Conservation (phyloP, 2,888 invertebrate species). For the Oxycera nigricornis region DNA sequence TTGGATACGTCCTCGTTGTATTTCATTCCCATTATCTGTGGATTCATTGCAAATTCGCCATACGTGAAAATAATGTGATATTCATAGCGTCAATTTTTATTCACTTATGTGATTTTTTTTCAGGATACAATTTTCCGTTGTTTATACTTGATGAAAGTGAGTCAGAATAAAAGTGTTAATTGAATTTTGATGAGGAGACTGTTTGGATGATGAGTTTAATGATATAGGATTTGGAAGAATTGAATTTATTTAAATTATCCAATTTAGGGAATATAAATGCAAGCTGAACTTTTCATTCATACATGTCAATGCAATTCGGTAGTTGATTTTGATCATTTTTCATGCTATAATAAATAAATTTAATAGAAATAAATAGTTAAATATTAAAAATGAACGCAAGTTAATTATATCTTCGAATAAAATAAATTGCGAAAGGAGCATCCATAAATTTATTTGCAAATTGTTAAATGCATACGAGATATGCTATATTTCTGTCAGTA, state of each 20-base stretch:
- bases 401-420: too few relatives aligned
- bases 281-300: neutral
- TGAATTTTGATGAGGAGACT: conserved; percentile 12
- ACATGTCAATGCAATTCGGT: neutral
- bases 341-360: too few relatives aligned
- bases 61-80: conserved; percentile 40
- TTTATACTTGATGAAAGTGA: neutral
- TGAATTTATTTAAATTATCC: neutral
- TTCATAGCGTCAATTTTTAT: conserved; percentile 44
- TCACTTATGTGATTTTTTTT: conserved; percentile 29
- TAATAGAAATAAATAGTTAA: too few relatives aligned
- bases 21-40: conserved; percentile 13
- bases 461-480: too few relatives aligned
- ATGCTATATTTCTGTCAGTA: too few relatives aligned
- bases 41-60: conserved; percentile 30
- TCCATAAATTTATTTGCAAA: too few relatives aligned
- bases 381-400: too few relatives aligned
- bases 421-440: too few relatives aligned
- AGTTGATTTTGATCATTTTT: neutral
- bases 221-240: neutral
- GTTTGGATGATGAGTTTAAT: neutral
- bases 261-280: too few relatives aligned
- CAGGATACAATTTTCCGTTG: neutral
- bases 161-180: conserved; percentile 17
- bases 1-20: neutral